These are phyloP conservation scores for Bombus breviceps DNA, from an alignment of 1,140 invertebrate genomes.

Conservation along the genomic window DNA sequence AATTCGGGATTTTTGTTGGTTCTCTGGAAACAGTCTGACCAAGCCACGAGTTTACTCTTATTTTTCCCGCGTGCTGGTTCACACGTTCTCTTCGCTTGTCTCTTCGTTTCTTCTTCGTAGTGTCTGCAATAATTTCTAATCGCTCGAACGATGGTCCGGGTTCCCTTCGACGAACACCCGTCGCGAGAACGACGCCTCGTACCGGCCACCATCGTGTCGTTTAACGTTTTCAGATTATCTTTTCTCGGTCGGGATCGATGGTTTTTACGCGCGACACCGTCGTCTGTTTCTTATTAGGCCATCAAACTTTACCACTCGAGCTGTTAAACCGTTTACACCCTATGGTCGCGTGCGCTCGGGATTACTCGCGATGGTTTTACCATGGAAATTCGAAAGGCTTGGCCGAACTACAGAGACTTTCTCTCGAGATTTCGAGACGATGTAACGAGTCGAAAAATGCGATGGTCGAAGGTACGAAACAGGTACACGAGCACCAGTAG, in stretches of 20 bases:
- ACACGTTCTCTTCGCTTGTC: constrained; percentile 18
- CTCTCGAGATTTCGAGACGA: neutral
- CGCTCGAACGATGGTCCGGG: neutral
- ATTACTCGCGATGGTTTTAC: neutral
- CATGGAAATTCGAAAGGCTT: neutral
- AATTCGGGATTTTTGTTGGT: neutral
- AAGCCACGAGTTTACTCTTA: neutral
- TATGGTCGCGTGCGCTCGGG: neutral
- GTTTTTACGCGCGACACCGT: constrained; percentile 19
- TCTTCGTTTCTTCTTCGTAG: constrained; percentile 20
- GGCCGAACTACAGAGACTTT: neutral
- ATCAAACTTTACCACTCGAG: constrained; percentile 1
- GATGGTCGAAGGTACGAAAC: constrained; percentile 7
- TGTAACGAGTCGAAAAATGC: neutral
- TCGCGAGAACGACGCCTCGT: neutral
- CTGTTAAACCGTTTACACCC: neutral
- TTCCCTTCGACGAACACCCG: neutral
- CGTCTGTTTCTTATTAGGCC: constrained; percentile 5
- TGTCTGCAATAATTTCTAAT: constrained; percentile 13
- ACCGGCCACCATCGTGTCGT: neutral
- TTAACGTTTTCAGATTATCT: neutral
- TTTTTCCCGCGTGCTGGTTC: neutral
- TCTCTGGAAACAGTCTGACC: neutral
- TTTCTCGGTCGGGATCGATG: neutral
- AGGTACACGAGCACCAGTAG: constrained; percentile 33